phyloP scores from a whole-genome alignment of 2,888 invertebrate species.

The Exocentrus adspersus region DNA sequence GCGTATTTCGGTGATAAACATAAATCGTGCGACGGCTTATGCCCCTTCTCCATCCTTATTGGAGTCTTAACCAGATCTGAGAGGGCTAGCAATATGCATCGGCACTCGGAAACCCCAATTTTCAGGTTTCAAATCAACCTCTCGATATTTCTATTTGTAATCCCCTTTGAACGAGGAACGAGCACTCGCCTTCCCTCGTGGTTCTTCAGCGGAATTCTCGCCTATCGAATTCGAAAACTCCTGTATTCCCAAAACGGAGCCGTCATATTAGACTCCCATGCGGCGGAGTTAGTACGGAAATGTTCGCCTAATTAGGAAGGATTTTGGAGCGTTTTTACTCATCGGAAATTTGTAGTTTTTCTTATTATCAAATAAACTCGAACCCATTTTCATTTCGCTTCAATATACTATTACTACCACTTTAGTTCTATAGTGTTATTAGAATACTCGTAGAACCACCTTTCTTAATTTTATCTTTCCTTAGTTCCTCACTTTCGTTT shows the following conservation, averaged over 20 bases:
- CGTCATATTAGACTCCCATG: neutral
- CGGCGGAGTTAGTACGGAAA: neutral
- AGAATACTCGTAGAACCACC: no score
- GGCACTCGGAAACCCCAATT: constrained; percentile 28
- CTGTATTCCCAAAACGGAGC: neutral
- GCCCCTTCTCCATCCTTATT: constrained; percentile 18
- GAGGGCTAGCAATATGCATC: constrained; percentile 16
- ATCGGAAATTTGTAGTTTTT: no score
- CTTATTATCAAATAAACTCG: no score
- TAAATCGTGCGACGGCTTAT: constrained; percentile 18
- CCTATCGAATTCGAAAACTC: constrained; percentile 21
- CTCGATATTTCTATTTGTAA: constrained; percentile 42
- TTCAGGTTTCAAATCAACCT: constrained; percentile 38
- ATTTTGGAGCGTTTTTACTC: neutral
- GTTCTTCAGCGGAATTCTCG: constrained; percentile 14
- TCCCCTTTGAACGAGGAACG: constrained; percentile 41
- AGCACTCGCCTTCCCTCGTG: constrained; percentile 27
- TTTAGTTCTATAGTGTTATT: no score
- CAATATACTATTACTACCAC: no score
- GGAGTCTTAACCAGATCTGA: constrained; percentile 19
- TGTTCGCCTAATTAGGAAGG: neutral
- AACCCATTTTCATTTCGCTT: no score
- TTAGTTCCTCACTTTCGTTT: no score
- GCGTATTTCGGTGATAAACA: constrained; percentile 22
- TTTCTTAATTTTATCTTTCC: no score